Conservation (phyloP, 2,888 invertebrate genomes). For the Cryptocephalus primarius region DNA sequence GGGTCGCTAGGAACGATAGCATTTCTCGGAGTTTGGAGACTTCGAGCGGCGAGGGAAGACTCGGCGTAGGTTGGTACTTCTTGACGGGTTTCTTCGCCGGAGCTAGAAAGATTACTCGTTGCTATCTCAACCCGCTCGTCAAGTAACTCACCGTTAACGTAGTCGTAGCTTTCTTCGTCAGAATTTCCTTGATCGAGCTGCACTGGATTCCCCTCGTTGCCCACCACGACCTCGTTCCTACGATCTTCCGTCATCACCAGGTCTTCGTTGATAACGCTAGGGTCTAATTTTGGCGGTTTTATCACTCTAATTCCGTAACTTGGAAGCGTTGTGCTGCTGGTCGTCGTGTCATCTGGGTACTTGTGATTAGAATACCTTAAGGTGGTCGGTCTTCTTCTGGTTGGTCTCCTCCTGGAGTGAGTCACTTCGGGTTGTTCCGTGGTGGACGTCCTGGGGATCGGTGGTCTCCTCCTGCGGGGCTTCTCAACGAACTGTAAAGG, state of each 20-base stretch:
- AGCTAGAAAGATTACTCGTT: too few relatives aligned
- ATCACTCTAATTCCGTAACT: constrained; percentile 18
- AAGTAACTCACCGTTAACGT: too few relatives aligned
- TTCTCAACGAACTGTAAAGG: not conserved
- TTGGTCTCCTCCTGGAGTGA: constrained; percentile 27
- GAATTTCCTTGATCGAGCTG: not conserved
- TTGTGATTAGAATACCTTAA: constrained; percentile 26
- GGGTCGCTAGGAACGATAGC: not conserved
- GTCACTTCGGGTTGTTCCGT: constrained; percentile 35
- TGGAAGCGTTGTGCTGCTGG: constrained; percentile 4
- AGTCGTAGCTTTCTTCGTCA: not conserved
- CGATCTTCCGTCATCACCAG: constrained; percentile 13
- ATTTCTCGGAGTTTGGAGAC: too few relatives aligned
- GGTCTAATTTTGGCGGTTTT: constrained; percentile 15
- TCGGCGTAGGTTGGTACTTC: not conserved
- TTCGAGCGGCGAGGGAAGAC: not conserved
- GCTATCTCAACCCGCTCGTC: too few relatives aligned
- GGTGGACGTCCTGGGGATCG: constrained; percentile 3
- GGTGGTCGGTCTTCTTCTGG: constrained; percentile 12
- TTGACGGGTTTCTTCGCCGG: too few relatives aligned
- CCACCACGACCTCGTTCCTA: constrained; percentile 5
- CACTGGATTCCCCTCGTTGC: not conserved
- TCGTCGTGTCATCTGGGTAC: not conserved
- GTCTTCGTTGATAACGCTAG: constrained; percentile 15
- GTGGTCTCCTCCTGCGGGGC: constrained; percentile 1